Base-by-base conservation (phyloP, 2,113 vertebrate species). In the Pyxicephalus adspersus region DNA sequence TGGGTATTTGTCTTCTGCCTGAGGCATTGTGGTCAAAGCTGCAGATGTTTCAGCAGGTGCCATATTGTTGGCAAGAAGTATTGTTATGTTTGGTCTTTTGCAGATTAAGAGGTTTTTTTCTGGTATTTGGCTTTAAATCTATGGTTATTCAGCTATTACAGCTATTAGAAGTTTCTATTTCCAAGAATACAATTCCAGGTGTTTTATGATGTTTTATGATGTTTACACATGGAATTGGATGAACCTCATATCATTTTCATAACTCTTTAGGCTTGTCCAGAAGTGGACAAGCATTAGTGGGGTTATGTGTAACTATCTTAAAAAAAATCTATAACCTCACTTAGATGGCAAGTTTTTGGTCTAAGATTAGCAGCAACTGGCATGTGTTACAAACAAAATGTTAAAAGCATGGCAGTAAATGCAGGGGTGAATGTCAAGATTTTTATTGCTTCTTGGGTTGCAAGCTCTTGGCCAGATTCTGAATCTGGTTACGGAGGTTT, bases 401-500 rank as follows among this genome's bases (percentile, higher is more conserved):
- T 38, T 60, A n/a, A 34, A 34, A 61, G 23, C 20, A 16, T 20
- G n/a, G 28, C 26, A 26, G 26, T 45, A 28, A 26, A 19, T 26
- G 19, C n/a, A 65, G 8, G 11, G 19, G 18, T 9, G 15, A 16
- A 22, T 9, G 17, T 38, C 20, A 38, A 5, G 5, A 3, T 90
- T n/a, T n/a, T 61, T 52, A 8, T 51, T 61, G 38, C 64, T 64
- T 0, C 1, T 84, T 84, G 51, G 87, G 87, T 85, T 92, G 90
- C 85, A 93, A 82, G 81, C 90, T 91, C 1, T 93, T 91, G 23
- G 88, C 64, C 19, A 91, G 61, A 28, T 8, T 34, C 64, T 93
- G 87, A 9, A 94, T 3, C 78, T 94, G 89, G 52, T 91, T 86
- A 2, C 90, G 87, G 85, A 95, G 52, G 61, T 92, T 85, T 57